Conservation (phyloP, 2,888 invertebrate species). For the Ormyrus thymus region DNA sequence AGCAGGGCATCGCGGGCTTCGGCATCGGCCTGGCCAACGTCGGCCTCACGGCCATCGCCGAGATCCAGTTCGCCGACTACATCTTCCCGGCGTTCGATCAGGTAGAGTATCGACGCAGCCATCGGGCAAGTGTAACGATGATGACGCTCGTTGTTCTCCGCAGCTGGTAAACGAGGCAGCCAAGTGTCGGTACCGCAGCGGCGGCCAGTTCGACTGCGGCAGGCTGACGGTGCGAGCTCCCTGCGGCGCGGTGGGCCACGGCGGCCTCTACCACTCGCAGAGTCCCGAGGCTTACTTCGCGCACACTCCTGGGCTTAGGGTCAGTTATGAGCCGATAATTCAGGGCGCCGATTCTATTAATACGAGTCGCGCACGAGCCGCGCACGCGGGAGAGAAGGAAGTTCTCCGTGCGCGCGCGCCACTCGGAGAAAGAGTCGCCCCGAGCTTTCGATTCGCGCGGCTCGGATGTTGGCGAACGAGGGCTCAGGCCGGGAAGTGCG, state of each 20-base stretch:
- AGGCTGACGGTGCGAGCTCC: conserved; percentile 93
- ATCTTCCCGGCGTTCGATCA: conserved; percentile 99
- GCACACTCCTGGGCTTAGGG: conserved; percentile 95
- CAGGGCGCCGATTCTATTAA: conserved; percentile 33
- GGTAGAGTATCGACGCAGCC: conserved; percentile 74
- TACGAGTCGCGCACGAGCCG: not conserved
- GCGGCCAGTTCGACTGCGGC: conserved; percentile 92
- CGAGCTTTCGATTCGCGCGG: too few relatives aligned
- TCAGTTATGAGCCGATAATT: conserved; percentile 65
- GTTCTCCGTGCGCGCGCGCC: too few relatives aligned
- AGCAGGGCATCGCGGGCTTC: conserved; percentile 98
- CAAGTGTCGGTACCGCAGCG: conserved; percentile 95
- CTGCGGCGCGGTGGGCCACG: conserved; percentile 98
- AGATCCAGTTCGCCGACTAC: conserved; percentile 99
- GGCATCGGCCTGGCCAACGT: conserved; percentile 94
- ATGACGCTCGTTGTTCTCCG: conserved; percentile 7
- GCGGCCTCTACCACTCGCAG: conserved; percentile 98
- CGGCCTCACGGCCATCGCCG: conserved; percentile 96
- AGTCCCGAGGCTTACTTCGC: conserved; percentile 98
- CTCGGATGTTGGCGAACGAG: too few relatives aligned
- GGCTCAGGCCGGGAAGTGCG: too few relatives aligned
- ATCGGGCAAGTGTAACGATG: not conserved
- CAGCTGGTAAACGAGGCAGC: conserved; percentile 94
- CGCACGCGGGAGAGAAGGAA: not conserved
- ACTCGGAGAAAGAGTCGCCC: too few relatives aligned